Evolutionary conservation across 2,797 vertebrate genomes (phyloP).

Genomic region (Anas flavirostris): DNA sequence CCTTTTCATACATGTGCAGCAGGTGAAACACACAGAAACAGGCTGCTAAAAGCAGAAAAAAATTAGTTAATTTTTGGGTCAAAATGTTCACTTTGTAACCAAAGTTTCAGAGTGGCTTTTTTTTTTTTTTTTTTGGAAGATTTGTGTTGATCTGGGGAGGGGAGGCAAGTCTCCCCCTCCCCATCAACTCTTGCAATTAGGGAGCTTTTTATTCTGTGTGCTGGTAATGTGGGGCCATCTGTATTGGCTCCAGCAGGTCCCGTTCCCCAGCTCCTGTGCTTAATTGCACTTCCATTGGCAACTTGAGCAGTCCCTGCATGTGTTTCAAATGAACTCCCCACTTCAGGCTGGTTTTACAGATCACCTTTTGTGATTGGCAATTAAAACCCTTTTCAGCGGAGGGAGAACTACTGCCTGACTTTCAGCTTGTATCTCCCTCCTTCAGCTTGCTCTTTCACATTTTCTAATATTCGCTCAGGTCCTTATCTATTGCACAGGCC

Average conservation of each 20-base stretch:
- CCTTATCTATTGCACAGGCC: not conserved
- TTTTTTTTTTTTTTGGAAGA: not conserved
- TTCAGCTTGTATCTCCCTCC: not conserved
- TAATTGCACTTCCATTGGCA: conserved; percentile 45
- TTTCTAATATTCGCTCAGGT: not conserved
- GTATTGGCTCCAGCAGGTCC: conserved; percentile 8
- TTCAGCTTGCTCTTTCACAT: not conserved
- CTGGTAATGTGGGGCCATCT: not conserved
- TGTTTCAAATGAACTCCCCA: conserved; percentile 33
- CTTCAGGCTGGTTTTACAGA: conserved; percentile 35
- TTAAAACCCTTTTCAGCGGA: conserved; percentile 18
- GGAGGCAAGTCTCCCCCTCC: not conserved
- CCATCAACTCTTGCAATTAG: not conserved
- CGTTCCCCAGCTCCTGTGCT: not conserved
- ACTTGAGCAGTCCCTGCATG: not conserved
- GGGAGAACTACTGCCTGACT: conserved; percentile 14
- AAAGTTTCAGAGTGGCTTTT: not conserved
- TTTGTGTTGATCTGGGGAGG: not conserved
- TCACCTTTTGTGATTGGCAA: conserved; percentile 31
- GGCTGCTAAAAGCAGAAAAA: not conserved
- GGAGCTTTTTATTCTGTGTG: not conserved
- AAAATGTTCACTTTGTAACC: not conserved
- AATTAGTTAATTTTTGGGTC: not conserved
- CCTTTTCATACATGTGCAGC: rapidly evolving
- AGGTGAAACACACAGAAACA: not conserved